These are phyloP conservation scores for Himalopsyche tibetana DNA, from an alignment of 2,888 invertebrate genomes.

Conservation along the genomic window DNA sequence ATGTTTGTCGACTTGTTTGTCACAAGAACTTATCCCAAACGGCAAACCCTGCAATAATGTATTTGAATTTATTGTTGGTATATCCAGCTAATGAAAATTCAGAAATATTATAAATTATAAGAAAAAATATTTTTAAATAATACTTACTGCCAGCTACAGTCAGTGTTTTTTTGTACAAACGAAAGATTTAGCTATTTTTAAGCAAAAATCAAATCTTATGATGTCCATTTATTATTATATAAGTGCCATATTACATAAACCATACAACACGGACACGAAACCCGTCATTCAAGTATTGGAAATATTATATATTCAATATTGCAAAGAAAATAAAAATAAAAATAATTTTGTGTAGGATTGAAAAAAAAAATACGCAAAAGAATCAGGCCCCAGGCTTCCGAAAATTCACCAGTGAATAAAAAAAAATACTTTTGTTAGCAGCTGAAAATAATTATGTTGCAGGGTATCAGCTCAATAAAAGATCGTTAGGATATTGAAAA, in stretches of 20 bases:
- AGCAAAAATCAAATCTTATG: too few relatives aligned
- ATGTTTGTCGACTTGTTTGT: too few relatives aligned
- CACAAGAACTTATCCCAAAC: too few relatives aligned
- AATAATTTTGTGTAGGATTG: not conserved
- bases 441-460: constrained; percentile 41
- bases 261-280: not conserved
- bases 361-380: not conserved
- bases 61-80: too few relatives aligned
- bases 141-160: too few relatives aligned
- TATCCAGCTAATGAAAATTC: too few relatives aligned
- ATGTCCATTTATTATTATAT: too few relatives aligned
- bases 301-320: constrained; percentile 6
- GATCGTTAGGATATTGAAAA: not conserved
- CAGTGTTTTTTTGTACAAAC: too few relatives aligned
- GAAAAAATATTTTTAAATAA: too few relatives aligned
- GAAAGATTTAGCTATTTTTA: too few relatives aligned
- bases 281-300: not conserved
- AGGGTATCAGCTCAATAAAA: not conserved
- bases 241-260: not conserved
- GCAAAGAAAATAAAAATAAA: constrained; percentile 17
- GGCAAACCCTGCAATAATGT: too few relatives aligned
- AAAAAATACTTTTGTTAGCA: not conserved
- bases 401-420: not conserved
- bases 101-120: too few relatives aligned
- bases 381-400: not conserved